These are phyloP conservation scores for Syngnathus typhle DNA, from an alignment of 2,113 vertebrate species.

Conservation along the genomic window DNA sequence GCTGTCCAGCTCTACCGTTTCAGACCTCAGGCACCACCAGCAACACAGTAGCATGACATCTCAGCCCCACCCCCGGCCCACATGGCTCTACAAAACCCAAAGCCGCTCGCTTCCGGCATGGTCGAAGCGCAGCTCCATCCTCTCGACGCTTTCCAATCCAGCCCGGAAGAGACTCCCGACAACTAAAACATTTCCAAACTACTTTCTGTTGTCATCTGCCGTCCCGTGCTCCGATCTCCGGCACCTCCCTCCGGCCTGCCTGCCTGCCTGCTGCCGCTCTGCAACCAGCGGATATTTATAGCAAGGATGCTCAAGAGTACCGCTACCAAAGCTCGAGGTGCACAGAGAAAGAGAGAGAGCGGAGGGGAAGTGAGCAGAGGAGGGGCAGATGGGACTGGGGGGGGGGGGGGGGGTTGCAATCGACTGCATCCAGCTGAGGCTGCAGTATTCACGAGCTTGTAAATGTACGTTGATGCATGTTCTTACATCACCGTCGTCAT, in stretches of 20 bases:
- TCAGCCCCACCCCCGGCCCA: constrained; percentile 62
- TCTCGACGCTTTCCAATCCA: constrained; percentile 12
- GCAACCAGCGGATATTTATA: constrained; percentile 67
- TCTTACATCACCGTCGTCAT: constrained; percentile 2
- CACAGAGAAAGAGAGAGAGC: constrained; percentile 30
- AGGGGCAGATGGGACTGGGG: constrained; percentile 32
- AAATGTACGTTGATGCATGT: constrained; percentile 11
- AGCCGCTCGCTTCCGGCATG: constrained; percentile 10
- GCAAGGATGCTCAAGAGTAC: constrained; percentile 63
- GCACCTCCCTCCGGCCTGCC: constrained; percentile 57
- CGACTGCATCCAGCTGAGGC: constrained; percentile 65
- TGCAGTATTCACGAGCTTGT: constrained; percentile 57
- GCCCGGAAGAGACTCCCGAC: constrained; percentile 24
- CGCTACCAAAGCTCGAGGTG: constrained; percentile 59
- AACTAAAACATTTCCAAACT: constrained; percentile 10
- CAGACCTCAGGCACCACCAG: constrained; percentile 83
- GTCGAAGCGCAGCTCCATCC: constrained; percentile 18
- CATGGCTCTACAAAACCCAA: constrained; percentile 38
- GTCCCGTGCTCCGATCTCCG: constrained; percentile 28
- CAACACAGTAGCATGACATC: constrained; percentile 86
- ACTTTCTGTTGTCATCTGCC: constrained; percentile 31
- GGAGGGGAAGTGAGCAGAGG: constrained; percentile 22
- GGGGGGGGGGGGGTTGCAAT: constrained; percentile 47
- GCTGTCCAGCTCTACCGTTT: constrained; percentile 78
- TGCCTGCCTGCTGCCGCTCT: constrained; percentile 49